phyloP scores from a whole-genome alignment of 53 echinoderm and acorn worm genomes.

The Henricia sp. region DNA sequence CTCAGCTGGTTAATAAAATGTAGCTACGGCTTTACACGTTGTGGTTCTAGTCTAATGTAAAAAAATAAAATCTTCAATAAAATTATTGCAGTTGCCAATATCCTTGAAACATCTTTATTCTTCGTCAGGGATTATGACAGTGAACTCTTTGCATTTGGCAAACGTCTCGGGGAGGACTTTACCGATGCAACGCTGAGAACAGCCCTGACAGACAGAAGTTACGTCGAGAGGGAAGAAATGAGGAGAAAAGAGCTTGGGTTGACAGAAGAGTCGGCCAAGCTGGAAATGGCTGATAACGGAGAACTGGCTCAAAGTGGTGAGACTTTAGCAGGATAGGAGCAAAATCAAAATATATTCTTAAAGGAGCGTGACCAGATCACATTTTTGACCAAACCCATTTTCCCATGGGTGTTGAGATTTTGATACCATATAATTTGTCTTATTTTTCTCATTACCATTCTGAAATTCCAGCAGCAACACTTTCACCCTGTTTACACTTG shows the following conservation, averaged over 20 bases:
- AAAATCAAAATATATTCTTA: too few relatives aligned
- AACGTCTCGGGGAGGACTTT: constrained; percentile 91
- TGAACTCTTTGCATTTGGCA: constrained; percentile 91
- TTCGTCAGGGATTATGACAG: constrained; percentile 87
- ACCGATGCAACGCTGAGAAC: constrained; percentile 68
- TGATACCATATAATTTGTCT: too few relatives aligned
- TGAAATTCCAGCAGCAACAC: too few relatives aligned
- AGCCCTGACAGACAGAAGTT: constrained; percentile 79
- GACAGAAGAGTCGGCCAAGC: constrained; percentile 53
- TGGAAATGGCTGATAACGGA: constrained; percentile 72
- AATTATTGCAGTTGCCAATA: background rate
- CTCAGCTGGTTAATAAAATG: too few relatives aligned
- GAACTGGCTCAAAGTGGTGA: constrained; percentile 71
- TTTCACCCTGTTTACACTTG: too few relatives aligned
- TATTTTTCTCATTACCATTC: too few relatives aligned
- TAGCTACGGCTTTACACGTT: too few relatives aligned
- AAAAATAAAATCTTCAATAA: too few relatives aligned
- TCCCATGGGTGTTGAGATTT: too few relatives aligned
- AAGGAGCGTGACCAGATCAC: too few relatives aligned
- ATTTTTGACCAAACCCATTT: too few relatives aligned
- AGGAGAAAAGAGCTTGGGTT: constrained; percentile 72
- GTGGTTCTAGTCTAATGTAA: too few relatives aligned
- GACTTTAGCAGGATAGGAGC: background rate
- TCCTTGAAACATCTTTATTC: background rate
- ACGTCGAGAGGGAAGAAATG: constrained; percentile 66